phyloP scores from a whole-genome alignment of 2,797 vertebrate genomes.

The Monodelphis domestica region DNA sequence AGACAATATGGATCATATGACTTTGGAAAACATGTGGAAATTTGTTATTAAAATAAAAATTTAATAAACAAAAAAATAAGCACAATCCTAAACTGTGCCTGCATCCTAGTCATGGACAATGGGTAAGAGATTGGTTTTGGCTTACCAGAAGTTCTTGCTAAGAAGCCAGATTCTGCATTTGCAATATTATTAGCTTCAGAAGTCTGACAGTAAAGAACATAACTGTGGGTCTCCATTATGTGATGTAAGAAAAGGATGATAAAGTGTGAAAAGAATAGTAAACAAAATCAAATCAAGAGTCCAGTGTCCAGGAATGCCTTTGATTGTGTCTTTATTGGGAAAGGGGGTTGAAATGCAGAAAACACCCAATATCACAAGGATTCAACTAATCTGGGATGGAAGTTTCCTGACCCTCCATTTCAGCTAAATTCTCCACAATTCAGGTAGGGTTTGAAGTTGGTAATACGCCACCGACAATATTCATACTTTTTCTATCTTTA shows the following conservation, averaged over 20 bases:
- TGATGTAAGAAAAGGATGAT: background rate
- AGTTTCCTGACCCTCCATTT: background rate
- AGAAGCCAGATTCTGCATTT: constrained; percentile 88
- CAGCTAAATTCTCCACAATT: background rate
- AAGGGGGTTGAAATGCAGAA: background rate
- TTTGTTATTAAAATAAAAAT: no score
- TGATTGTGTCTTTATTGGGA: no score
- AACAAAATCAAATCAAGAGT: background rate
- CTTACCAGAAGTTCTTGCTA: constrained; percentile 86
- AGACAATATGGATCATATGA: no score
- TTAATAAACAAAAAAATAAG: no score
- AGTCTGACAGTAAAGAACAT: constrained; percentile 15
- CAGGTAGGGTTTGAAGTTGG: background rate
- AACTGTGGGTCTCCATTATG: background rate
- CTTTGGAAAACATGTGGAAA: no score
- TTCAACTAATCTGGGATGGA: background rate
- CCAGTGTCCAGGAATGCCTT: background rate
- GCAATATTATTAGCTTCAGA: constrained; percentile 85
- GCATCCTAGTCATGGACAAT: constrained; percentile 90
- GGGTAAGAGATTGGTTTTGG: constrained; percentile 90
- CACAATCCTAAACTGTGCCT: constrained; percentile 87
- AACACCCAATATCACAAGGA: background rate
- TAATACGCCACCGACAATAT: background rate
- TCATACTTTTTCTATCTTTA: background rate
- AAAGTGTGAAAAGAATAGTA: background rate